Base-by-base conservation (phyloP, 2,113 vertebrate species). In the Myrmophylax atrothorax region DNA sequence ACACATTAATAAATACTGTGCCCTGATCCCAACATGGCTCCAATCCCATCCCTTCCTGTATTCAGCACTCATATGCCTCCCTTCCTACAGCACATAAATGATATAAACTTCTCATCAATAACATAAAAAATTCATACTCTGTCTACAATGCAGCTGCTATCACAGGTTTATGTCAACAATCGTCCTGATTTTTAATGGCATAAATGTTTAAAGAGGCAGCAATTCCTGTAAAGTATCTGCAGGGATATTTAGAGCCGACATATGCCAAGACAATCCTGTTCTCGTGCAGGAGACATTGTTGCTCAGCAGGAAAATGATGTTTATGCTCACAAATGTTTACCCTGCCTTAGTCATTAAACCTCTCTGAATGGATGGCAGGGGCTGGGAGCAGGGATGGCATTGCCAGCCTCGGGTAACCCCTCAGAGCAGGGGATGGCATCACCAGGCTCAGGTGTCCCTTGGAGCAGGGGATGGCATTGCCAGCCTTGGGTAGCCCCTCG, bases 121-220 rank as follows among this genome's bases (percentile, higher is more conserved):
- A 91, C 85, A 97, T 97, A 96, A 97, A 98, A 97, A 96, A 96
- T 97, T 97, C 94, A 97, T 97, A 89, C 80, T 95, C 84, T 93
- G 75, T 94, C 94, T 96, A 96, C 93, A 97, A 58, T 95, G 86
- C 88, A 97, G 93, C 84, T 96, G 94, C 94, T 97, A 90, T 96
- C 89, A 96, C 96, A 96, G 93, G 90, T 96, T 96, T 97, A 95
- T 97, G 95, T 96, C 93, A 97, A 97, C 94, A 97, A 49, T 81
- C 66, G 84, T 91, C 92, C 88, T 97, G 94, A 96, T 95, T 96
- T 96, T 97, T 97, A 97, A 98, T 93, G 96, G 88, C 96, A 97
- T 97, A 89, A 96, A 97, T 97, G 84, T 97, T 98, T 97, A 96
- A 97, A 97, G 94, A 96, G 85, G 84, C 60, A 95, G 94, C 81